Base-by-base conservation (phyloP, 2,113 vertebrate genomes). In the Malurus cyaneus region DNA sequence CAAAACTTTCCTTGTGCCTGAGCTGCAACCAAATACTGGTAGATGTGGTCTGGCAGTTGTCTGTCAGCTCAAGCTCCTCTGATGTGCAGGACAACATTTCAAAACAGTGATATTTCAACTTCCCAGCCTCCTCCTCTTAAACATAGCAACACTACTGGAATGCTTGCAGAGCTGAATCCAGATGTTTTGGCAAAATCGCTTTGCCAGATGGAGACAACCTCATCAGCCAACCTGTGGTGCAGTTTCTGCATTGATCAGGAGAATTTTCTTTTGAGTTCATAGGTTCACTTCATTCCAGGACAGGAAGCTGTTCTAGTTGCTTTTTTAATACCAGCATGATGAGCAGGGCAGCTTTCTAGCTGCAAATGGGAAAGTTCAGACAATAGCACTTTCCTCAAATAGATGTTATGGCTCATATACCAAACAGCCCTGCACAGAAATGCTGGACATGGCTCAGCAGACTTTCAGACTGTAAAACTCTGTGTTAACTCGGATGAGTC, bases 391-490 rank as follows among this genome's bases (percentile, higher is more conserved):
- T 83, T 66, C 44, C 46, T 62, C 6, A 20, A 32, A 2, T 94
- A 70, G 74, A 52, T 91, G 50, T 64, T 89, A 88, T 50, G 64
- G 76, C 44, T 96, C 84, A 78, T 88, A 83, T 67, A 91, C 34
- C 88, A 93, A 89, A 89, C 50, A 93, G 60, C 72, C 59, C 80
- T 77, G 54, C 88, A 85, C 41, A 56, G 69, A 92, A 66, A 62
- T 74, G 34, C 67, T 78, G 49, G 42, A 80, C 67, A 61, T 50
- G 59, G 87, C 94, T 95, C 71, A 94, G 59, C 71, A 94, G 59
- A 65, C 66, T 66, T 94, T 93, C 92, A 91, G 91, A 80, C 36
- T 72, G 62, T 82, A 94, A 85, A 95, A 84, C 46, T 80, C 50
- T 44, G 28, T 46, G 60, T 80, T 90, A 95, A 73, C 79, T 93